phyloP scores from a whole-genome alignment of 2,888 invertebrate genomes.

The Doris montereyensis region DNA sequence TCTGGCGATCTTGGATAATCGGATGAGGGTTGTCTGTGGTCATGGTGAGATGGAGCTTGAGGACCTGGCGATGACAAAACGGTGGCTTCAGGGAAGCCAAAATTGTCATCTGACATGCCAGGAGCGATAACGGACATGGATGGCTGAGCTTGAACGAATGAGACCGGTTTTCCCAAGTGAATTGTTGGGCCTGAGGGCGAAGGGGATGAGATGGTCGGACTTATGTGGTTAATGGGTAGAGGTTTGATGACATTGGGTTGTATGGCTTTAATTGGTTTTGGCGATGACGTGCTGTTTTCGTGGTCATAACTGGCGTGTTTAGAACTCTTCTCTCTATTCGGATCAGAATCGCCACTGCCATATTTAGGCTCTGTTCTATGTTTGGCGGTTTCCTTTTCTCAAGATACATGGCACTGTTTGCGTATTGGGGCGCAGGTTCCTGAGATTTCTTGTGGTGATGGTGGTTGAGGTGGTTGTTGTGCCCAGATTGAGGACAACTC shows the following conservation, averaged over 20 bases:
- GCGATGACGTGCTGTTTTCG: slow-evolving; percentile 49
- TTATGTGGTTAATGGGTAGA: slow-evolving; percentile 49
- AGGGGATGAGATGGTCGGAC: slow-evolving; percentile 33
- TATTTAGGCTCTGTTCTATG: neutral
- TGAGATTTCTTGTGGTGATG: slow-evolving; percentile 30
- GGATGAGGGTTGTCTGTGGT: neutral
- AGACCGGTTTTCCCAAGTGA: neutral
- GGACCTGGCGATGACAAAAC: neutral
- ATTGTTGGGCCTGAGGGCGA: neutral
- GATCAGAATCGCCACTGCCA: neutral
- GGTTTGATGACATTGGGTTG: slow-evolving; percentile 65
- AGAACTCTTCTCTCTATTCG: neutral
- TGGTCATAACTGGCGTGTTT: neutral
- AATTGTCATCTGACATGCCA: slow-evolving; percentile 37
- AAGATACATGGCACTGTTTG: slow-evolving; percentile 25
- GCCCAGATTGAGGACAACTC: neutral
- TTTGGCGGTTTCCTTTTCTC: slow-evolving; percentile 5
- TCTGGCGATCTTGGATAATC: neutral
- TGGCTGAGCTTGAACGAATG: neutral
- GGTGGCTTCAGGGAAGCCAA: too few relatives aligned
- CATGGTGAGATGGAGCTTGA: neutral
- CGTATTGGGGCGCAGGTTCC: slow-evolving; percentile 23
- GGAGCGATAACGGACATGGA: neutral
- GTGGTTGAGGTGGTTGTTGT: neutral
- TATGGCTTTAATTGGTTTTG: slow-evolving; percentile 60